phyloP scores from a whole-genome alignment of 1,140 invertebrate species.

The Diorhabda sublineata region DNA sequence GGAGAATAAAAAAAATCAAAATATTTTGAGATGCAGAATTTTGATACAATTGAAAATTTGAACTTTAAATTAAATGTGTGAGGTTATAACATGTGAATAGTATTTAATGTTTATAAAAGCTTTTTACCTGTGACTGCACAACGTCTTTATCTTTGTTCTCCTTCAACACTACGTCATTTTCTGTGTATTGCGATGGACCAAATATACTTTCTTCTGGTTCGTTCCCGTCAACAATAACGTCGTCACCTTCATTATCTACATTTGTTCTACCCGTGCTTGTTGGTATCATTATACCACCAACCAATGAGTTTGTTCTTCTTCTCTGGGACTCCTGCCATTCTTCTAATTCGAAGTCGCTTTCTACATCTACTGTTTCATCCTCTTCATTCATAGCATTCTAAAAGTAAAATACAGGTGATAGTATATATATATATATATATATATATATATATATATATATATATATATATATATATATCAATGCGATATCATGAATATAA shows the following conservation, averaged over 20 bases:
- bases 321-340: slow-evolving; percentile 44
- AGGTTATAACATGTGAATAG: no score
- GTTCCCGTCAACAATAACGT: slow-evolving; percentile 73
- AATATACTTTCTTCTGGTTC: slow-evolving; percentile 60
- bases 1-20: no score
- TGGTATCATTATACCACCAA: slow-evolving; percentile 26
- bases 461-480: no score
- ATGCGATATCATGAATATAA: no score
- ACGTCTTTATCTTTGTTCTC: slow-evolving; percentile 38
- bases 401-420: not conserved
- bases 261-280: slow-evolving; percentile 36
- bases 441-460: no score
- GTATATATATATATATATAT: no score
- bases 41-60: no score
- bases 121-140: slow-evolving; percentile 41
- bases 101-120: no score
- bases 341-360: slow-evolving; percentile 49
- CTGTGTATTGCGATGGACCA: slow-evolving; percentile 66
- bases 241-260: slow-evolving; percentile 60
- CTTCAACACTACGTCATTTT: slow-evolving; percentile 53
- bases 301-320: slow-evolving; percentile 33
- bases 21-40: no score
- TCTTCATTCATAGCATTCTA: slow-evolving; percentile 45
- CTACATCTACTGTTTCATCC: slow-evolving; percentile 54
- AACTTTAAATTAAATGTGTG: no score